Percentiles rank a stretch among this genome's conserved stretches.
Evolutionary conservation across 92 coral and sea anemone genomes (phyloP).

Genomic region (Zoanthus sansibaricus): DNA sequence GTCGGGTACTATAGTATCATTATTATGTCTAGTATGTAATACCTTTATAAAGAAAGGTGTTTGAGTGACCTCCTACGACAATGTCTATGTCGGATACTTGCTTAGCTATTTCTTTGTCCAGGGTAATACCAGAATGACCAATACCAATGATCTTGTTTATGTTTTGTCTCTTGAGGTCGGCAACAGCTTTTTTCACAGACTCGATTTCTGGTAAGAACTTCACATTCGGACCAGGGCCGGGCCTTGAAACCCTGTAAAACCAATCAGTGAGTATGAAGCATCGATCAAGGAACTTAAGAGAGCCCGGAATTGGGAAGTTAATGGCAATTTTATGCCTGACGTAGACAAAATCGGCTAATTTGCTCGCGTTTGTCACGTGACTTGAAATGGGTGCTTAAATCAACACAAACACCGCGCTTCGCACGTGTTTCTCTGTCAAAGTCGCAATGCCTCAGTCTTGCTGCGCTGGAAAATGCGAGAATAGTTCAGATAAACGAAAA

Average conservation of each 20-base stretch:
- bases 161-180: constrained; percentile 69
- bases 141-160: constrained; percentile 90
- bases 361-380: too few relatives aligned
- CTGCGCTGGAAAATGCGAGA: too few relatives aligned
- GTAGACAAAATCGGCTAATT: too few relatives aligned
- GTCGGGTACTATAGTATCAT: constrained; percentile 57
- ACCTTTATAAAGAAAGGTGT: constrained; percentile 95
- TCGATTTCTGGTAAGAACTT: constrained; percentile 77
- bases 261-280: neutral
- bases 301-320: too few relatives aligned
- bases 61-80: constrained; percentile 93
- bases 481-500: too few relatives aligned
- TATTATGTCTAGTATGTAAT: neutral
- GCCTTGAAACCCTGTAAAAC: constrained; percentile 61
- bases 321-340: too few relatives aligned
- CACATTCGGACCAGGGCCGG: constrained; percentile 85
- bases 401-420: too few relatives aligned
- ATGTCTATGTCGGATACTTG: constrained; percentile 86
- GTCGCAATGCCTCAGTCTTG: too few relatives aligned
- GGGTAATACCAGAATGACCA: constrained; percentile 92
- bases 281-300: too few relatives aligned
- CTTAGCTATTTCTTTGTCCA: constrained; percentile 78
- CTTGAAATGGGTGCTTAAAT: too few relatives aligned
- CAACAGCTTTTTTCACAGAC: constrained; percentile 79
- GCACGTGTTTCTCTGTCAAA: too few relatives aligned